Evolutionary conservation across 2,797 vertebrate genomes (phyloP), one percentile per base, ranked within the genome.

Genomic region (Galago senegalensis): DNA sequence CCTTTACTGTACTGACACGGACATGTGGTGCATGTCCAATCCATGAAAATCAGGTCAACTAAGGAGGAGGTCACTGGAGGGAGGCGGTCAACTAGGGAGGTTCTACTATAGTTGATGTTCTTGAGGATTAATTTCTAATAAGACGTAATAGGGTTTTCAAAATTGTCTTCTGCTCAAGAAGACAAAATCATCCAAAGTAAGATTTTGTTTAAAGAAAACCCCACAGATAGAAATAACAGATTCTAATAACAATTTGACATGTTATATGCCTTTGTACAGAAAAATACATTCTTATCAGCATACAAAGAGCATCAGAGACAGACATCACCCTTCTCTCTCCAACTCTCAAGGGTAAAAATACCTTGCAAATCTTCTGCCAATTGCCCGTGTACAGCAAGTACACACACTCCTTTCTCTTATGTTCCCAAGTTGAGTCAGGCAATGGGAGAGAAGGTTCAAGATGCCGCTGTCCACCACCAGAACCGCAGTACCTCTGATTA

Each of bases 81-180:
- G 49, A 53, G 49, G 14, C 14, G 3, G 14, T 53, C 49, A 16
- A 4, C 49, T 53, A 16, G 14, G 14, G 49, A 12, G 49, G 49
- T 53, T 53, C 49, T 53, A 53, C 49, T 53, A 53, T 16, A 77
- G 20, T 92, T 91, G 37, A 87, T 82, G 93, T 56, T 85, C 67
- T 60, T 88, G 21, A 95, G 37, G n/a, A 92, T 90, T 89, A 82
- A 93, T 88, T 93, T 96, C 84, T 94, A 93, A 14, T 43, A 93
- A 82, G 56, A 92, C 0, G 49, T 49, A n/a, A 10, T 16, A 40
- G 34, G 37, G 4, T 31, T 93, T 96, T 87, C 61, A 58, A 92
- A 91, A 86, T 27, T 87, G 49, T 81, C 40, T 95, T 56, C 75
- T 80, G 14, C 92, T 87, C 40, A n/a, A 31, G 21, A 80, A 91